Base-by-base conservation (phyloP, 92 coral and sea anemone genomes). In the Pocillopora grandis region DNA sequence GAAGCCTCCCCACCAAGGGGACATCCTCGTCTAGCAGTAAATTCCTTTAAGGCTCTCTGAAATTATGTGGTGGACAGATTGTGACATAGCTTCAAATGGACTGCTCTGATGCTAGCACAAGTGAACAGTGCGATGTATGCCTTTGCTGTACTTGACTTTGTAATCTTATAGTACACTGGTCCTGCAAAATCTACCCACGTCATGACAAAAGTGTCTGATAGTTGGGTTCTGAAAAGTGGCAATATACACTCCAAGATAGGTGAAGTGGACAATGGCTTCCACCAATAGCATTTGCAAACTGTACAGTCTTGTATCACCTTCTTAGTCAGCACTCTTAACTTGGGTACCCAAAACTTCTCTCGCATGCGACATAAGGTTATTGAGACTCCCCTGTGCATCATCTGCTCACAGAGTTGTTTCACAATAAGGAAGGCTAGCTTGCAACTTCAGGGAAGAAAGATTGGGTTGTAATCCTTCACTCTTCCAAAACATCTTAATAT, bases 171-270 rank as follows among this genome's bases (percentile, higher is more conserved):
- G 74, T 88, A 76, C 12, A 85, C 55, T n/a, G 90, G 90, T 13
- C 94, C 90, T 0, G 92, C 92, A 49, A 91, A 86, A 68, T 89
- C 95, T 67, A 89, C 95, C 15, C 90, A 92, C 19, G 85, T 86
- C 1, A 68, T 90, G 3, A 79, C 71, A 36, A 92, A 92, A 2
- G 94, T 83, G 20, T 85, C 71, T n/a, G 88, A 74, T 19, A 80
- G 71, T 65, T 80, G 80, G 0, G 83, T 17, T 86, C 92, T 76
- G 77, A 82, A 86, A 4, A 21, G 80, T 58, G 91, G 90, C 58
- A 83, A 49, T 1, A 0, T 33, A 36, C 78, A 81, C 35, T 36
- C 77, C 62, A 77, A 61, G 18, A 36, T 59, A 52, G 66, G 33
- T 11, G 82, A 70, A 13, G 65, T 65, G 9, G 62, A 23, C 18